Base-by-base conservation (phyloP, 1,140 invertebrate genomes). In the Cataglyphis hispanica region DNA sequence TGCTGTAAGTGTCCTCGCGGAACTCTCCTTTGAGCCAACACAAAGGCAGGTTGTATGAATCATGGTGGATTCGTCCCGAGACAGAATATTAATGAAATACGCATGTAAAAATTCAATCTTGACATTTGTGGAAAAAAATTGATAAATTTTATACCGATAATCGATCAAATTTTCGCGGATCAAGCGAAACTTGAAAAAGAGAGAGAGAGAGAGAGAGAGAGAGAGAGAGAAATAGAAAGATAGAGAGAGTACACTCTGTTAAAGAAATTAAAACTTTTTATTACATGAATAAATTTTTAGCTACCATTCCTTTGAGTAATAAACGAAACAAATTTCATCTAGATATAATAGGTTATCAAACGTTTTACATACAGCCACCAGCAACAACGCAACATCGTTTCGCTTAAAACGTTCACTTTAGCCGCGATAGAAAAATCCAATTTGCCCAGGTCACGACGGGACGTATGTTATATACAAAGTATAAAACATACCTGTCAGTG, bases 71-170 rank as follows among this genome's bases (percentile, higher is more conserved):
- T 60, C 74, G 75, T 74, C 58, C 69, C 27, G 63, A 87, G 84
- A 76, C 40, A 40, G 85, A 91, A 90, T 91, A 87, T 89, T 91
- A 91, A 92, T 88, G 78, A 89, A 86, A 19, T 22, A 19, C 31
- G 34, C 27, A 58, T 63, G 50, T 64, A 66, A 81, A 66, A 70
- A 83, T 86, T 81, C 31, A 72, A 70, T 70, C 31, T 27, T 22
- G 13, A 25, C 10, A 22, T 6, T 40, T 10, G 13, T 27, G 37
- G 34, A 60, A 60, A 31, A 50, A 13, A 58, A n/a, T 34, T 22
- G 25, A 78, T 25, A 61, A 27, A 37, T 43, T 46, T 10, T 34
- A 37, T 1, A 31, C 4, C 27, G 43, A 50, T 1, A 6, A 25
- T n/a, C 60, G 13, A 61, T 19, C 4, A 75, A 75, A 61, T 58